phyloP scores from a whole-genome alignment of 1,140 invertebrate genomes.

The Ephestia elutella region DNA sequence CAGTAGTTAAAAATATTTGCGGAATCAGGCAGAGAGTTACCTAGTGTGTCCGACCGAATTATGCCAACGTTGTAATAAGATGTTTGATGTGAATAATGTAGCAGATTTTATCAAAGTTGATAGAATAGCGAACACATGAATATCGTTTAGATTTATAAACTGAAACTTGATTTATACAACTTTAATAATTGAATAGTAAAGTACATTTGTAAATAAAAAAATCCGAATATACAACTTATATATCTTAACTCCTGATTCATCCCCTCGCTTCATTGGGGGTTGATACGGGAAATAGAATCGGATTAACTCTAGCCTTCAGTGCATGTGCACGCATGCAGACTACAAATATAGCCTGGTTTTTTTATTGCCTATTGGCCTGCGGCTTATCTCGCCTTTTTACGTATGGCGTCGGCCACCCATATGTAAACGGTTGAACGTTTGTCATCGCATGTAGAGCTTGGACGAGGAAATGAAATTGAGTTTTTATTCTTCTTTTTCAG shows the following conservation, averaged over 20 bases:
- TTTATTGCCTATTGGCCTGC: constrained; percentile 16
- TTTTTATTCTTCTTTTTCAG: neutral
- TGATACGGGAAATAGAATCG: constrained; percentile 25
- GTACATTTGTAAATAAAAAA: too few species aligned
- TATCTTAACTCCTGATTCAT: neutral
- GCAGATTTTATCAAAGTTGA: too few species aligned
- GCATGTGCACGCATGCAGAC: constrained; percentile 2
- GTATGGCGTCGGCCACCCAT: constrained; percentile 8
- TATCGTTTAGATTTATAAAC: too few species aligned
- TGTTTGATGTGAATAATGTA: too few species aligned
- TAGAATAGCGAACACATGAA: too few species aligned
- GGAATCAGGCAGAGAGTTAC: too few species aligned
- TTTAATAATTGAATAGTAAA: too few species aligned
- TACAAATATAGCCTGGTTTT: constrained; percentile 10
- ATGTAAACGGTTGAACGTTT: constrained; percentile 6
- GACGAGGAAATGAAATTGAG: constrained; percentile 2
- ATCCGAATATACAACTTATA: neutral
- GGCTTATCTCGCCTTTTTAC: constrained; percentile 11
- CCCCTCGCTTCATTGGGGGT: constrained; percentile 5
- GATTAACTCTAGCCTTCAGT: constrained; percentile 21
- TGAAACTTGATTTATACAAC: too few species aligned
- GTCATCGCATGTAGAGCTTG: neutral
- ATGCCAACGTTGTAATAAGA: too few species aligned
- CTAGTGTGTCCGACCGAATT: too few species aligned
- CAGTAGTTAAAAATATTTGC: too few species aligned